Conservation (phyloP, 2,113 vertebrate genomes). For the Misgurnus mizolepis region DNA sequence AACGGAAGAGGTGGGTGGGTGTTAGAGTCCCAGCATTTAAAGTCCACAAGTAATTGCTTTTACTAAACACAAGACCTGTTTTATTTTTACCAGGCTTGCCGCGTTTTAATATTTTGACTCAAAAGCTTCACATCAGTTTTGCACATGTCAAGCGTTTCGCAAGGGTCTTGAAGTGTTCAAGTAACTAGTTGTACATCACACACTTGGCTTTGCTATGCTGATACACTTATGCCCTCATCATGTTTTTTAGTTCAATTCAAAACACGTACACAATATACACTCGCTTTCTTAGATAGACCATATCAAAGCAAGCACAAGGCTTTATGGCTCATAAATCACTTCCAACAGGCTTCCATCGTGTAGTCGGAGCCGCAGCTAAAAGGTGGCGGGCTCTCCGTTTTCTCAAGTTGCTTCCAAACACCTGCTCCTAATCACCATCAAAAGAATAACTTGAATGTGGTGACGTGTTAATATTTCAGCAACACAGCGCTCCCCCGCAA, state of each 20-base stretch:
- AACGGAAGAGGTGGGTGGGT: background rate
- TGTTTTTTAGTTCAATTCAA: background rate
- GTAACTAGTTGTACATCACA: too few species aligned
- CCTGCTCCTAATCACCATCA: constrained; percentile 76
- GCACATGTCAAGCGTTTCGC: background rate
- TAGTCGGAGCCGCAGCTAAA: constrained; percentile 1
- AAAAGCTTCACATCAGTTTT: background rate
- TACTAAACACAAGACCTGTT: constrained; percentile 9
- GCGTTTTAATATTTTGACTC: background rate
- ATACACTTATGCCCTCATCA: constrained; percentile 7
- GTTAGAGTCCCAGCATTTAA: constrained; percentile 23
- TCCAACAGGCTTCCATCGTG: constrained; percentile 55
- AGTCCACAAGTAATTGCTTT: constrained; percentile 33
- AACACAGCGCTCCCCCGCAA: constrained; percentile 5
- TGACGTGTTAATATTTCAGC: constrained; percentile 71
- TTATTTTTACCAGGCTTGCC: background rate
- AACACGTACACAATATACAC: background rate
- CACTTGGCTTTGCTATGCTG: background rate
- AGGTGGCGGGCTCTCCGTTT: constrained; percentile 39
- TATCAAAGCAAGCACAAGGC: constrained; percentile 64
- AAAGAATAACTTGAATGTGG: constrained; percentile 54
- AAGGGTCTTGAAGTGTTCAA: background rate
- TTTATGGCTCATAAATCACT: constrained; percentile 72
- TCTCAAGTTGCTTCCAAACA: constrained; percentile 63
- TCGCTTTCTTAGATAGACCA: constrained; percentile 62